Evolutionary conservation across 1,140 invertebrate genomes (phyloP), one percentile per base, ranked within the genome.

Genomic region (Bombus affinis): DNA sequence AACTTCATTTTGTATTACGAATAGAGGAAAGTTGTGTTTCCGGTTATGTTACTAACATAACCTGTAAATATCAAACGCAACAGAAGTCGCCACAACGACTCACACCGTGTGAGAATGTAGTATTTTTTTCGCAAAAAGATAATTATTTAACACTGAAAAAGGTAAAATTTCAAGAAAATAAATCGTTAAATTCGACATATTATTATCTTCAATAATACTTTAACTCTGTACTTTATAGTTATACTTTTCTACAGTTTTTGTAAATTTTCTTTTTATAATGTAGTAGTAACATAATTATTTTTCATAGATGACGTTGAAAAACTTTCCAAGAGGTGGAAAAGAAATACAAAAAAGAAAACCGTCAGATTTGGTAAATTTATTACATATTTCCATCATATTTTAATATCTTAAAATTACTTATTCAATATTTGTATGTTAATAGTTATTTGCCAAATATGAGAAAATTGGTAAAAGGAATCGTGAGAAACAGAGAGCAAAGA

Each of bases 321-420:
- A 47, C 84, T 93, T 94, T 86, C 92, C 92, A 28, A 86, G 93
- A 57, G 92, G 90, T 47, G 93, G 92, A 6, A 91, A 92, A 28
- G 92, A 92, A 73, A 59, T 65, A 18, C n/a, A 39, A 75, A 44
- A 70, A 39, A 86, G 86, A 28, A 88, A 86, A 47, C 25, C 70
- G 6, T 75, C 77, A 71, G 53, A 87, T 85, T 37, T 32, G 25
- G 92, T 93, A 90, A 88, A 81, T 82, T 83, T 85, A 57, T 35
- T 53, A 9, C 12, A 73, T 32, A 44, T 71, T 2, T 65, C n/a
- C 12, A 53, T 18, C 1, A 72, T 53, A 77, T 47, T 37, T 44
- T 73, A 32, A 10, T 85, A 32, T 28, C 28, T 70, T 22, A 12
- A 12, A 57, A 44, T 22, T 62, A 65, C 39, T 37, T 22, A 78